phyloP scores from a whole-genome alignment of 2,888 invertebrate species.

The Anaspis maculata region DNA sequence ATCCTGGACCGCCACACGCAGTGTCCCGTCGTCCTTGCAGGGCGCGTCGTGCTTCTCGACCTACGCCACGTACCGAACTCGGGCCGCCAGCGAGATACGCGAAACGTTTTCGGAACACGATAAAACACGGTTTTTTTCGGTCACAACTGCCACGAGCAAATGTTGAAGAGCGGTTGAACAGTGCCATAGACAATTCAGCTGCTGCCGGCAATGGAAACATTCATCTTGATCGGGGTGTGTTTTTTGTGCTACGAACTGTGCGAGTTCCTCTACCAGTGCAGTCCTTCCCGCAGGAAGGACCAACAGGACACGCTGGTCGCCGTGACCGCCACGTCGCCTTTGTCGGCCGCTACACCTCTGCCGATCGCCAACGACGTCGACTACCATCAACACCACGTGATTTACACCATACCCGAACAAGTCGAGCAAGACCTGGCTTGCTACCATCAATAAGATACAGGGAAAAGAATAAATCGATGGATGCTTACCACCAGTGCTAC shows the following conservation, averaged over 20 bases:
- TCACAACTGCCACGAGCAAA: too few relatives aligned
- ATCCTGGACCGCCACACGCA: constrained; percentile 25
- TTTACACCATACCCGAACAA: constrained; percentile 34
- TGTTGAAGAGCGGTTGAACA: too few relatives aligned
- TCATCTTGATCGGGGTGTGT: constrained; percentile 58
- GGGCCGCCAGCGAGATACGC: too few relatives aligned
- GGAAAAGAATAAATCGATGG: too few relatives aligned
- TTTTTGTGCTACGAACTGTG: constrained; percentile 60
- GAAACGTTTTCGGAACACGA: too few relatives aligned
- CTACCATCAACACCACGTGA: constrained; percentile 30
- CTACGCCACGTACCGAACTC: constrained; percentile 1
- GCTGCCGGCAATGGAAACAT: constrained; percentile 52
- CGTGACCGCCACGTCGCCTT: too few relatives aligned
- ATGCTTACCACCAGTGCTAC: too few relatives aligned
- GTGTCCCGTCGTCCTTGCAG: constrained; percentile 20
- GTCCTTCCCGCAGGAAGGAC: constrained; percentile 34
- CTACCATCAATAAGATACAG: too few relatives aligned
- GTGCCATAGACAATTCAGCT: constrained; percentile 2
- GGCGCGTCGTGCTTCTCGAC: constrained; percentile 13
- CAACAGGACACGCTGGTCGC: constrained; percentile 7
- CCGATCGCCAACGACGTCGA: too few relatives aligned
- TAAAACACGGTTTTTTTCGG: too few relatives aligned
- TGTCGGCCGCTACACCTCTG: too few relatives aligned
- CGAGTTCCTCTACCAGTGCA: constrained; percentile 51
- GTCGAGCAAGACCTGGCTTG: too few relatives aligned